Evolutionary conservation across 2,113 vertebrate genomes (phyloP).

Genomic region (Columbina picui): DNA sequence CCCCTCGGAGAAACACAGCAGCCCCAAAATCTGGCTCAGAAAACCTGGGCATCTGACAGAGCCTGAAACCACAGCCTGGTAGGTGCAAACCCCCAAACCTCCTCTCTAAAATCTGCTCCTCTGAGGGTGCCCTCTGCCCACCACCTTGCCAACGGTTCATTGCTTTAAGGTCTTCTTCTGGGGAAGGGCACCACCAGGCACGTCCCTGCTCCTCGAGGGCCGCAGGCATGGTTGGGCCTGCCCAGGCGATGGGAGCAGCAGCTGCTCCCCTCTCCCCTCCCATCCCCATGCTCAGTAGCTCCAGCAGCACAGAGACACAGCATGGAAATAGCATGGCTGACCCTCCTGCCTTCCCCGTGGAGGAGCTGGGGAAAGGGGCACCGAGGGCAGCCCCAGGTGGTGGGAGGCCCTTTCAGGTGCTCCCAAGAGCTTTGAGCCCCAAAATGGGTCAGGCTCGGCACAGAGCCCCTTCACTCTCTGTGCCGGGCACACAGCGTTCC

Average conservation of each 20-base stretch:
- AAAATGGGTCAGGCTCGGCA: slow-evolving; percentile 28
- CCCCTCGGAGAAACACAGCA: neutral
- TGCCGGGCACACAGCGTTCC: neutral
- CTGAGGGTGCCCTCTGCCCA: neutral
- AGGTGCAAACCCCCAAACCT: neutral
- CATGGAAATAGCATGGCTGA: neutral
- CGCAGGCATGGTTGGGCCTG: neutral
- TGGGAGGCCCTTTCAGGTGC: neutral
- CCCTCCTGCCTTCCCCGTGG: neutral
- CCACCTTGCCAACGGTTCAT: neutral
- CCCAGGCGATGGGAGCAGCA: neutral
- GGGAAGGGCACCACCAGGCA: neutral
- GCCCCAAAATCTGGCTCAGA: neutral
- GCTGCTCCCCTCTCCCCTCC: slow-evolving; percentile 1
- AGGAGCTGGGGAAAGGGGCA: neutral
- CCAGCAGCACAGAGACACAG: neutral
- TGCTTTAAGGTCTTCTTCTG: neutral
- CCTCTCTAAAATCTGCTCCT: neutral
- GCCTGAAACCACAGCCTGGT: neutral
- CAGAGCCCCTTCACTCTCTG: neutral
- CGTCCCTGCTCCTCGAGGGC: neutral
- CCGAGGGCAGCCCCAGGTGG: neutral
- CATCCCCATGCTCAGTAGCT: neutral
- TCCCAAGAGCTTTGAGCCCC: slow-evolving; percentile 25
- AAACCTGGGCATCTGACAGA: neutral